Conservation (phyloP, 1,140 invertebrate species). For the Drosophila sturtevanti region DNA sequence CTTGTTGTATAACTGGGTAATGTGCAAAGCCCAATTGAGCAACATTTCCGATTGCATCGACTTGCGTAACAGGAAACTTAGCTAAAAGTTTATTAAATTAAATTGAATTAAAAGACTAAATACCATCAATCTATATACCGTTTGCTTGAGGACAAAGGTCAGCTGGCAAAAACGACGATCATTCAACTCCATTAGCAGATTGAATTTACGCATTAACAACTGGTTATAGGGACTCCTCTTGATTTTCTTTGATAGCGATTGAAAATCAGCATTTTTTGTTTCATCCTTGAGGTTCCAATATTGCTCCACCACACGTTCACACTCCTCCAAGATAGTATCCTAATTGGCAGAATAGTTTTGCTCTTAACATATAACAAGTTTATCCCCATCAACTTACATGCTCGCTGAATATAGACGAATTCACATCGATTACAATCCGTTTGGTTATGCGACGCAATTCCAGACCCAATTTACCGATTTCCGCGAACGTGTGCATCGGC, state of each 20-base stretch:
- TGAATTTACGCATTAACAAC: slow-evolving; percentile 74
- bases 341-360: background rate
- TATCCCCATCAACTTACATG: slow-evolving; percentile 55
- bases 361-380: background rate
- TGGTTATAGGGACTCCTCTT: slow-evolving; percentile 81
- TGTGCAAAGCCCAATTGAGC: slow-evolving; percentile 74
- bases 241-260: slow-evolving; percentile 76
- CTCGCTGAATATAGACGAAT: slow-evolving; percentile 73
- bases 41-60: slow-evolving; percentile 75
- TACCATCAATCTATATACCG: slow-evolving; percentile 26
- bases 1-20: slow-evolving; percentile 74
- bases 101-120: background rate
- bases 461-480: slow-evolving; percentile 74
- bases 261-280: slow-evolving; percentile 70
- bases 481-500: slow-evolving; percentile 79
- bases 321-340: slow-evolving; percentile 79
- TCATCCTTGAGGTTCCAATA: slow-evolving; percentile 78
- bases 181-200: slow-evolving; percentile 68
- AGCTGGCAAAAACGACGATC: slow-evolving; percentile 77
- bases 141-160: slow-evolving; percentile 76
- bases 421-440: slow-evolving; percentile 77
- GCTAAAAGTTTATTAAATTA: slow-evolving; percentile 23
- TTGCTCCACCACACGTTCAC: slow-evolving; percentile 69
- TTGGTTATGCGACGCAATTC: slow-evolving; percentile 75
- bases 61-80: slow-evolving; percentile 65